Conservation (phyloP, 2,888 invertebrate genomes). For the Dione juno region DNA sequence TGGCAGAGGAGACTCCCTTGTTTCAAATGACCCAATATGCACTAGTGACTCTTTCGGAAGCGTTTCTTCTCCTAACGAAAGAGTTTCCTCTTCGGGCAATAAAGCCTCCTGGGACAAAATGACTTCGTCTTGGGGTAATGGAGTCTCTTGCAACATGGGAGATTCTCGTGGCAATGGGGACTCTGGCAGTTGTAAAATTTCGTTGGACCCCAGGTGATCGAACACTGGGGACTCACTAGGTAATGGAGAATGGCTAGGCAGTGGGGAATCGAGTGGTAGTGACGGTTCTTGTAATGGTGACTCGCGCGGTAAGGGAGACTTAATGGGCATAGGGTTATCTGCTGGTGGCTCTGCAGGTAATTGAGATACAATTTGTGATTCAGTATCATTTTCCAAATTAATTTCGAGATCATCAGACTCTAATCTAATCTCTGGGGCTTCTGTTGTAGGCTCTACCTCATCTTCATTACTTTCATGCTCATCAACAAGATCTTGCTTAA, state of each 20-base stretch:
- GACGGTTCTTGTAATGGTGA: conserved; percentile 42
- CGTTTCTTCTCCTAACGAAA: conserved; percentile 24
- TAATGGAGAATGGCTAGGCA: conserved; percentile 52
- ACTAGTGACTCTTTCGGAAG: conserved; percentile 14
- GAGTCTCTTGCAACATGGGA: conserved; percentile 30
- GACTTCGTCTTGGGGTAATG: conserved; percentile 46
- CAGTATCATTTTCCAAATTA: conserved; percentile 32
- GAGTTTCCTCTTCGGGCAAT: conserved; percentile 47
- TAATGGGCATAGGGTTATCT: conserved; percentile 40
- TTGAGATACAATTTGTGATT: conserved; percentile 40
- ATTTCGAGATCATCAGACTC: conserved; percentile 33
- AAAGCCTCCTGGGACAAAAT: conserved; percentile 49
- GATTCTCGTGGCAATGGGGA: conserved; percentile 51
- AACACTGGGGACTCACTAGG: conserved; percentile 46
- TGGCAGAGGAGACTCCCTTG: conserved; percentile 49
- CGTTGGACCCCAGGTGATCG: conserved; percentile 50
- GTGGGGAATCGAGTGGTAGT: conserved; percentile 39
- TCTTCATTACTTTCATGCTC: conserved; percentile 7
- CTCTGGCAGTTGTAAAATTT: conserved; percentile 50
- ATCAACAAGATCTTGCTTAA: conserved; percentile 33
- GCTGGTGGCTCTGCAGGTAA: conserved; percentile 36
- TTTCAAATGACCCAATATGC: conserved; percentile 48
- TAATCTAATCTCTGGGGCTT: conserved; percentile 32
- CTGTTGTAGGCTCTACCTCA: conserved; percentile 6
- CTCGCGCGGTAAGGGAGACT: conserved; percentile 25